These are phyloP conservation scores for Phalloptychus januarius DNA, from an alignment of 2,797 vertebrate genomes.

Conservation along the genomic window DNA sequence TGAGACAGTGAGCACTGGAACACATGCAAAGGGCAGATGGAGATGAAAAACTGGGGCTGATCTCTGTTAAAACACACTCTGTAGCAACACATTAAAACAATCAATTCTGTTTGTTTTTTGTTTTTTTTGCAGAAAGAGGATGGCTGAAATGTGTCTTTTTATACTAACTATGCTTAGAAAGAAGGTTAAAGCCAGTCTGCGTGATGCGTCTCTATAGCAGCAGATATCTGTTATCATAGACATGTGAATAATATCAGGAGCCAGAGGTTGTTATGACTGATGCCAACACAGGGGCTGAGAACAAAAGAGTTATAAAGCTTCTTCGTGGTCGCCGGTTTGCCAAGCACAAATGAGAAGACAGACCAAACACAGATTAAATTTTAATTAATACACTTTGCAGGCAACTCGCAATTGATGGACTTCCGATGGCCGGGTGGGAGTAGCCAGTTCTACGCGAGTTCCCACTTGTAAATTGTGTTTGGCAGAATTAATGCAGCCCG, in stretches of 20 bases:
- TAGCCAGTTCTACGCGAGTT: slow-evolving; percentile 1
- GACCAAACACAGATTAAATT: slow-evolving; percentile 23
- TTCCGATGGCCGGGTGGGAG: slow-evolving; percentile 1
- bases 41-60: neutral
- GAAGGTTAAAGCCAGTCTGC: slow-evolving; percentile 4
- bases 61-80: slow-evolving; percentile 21
- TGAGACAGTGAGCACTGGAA: neutral
- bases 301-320: slow-evolving; percentile 43
- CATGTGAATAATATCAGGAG: slow-evolving; percentile 32
- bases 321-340: slow-evolving; percentile 1
- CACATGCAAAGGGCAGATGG: neutral
- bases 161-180: slow-evolving; percentile 43
- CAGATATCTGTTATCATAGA: slow-evolving; percentile 38
- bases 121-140: slow-evolving; percentile 30
- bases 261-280: slow-evolving; percentile 31
- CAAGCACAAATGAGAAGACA: slow-evolving; percentile 28
- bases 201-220: slow-evolving; percentile 26
- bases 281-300: slow-evolving; percentile 26
- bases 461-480: slow-evolving; percentile 22
- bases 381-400: slow-evolving; percentile 36
- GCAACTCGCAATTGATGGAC: slow-evolving; percentile 22
- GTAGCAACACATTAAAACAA: slow-evolving; percentile 29
- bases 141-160: slow-evolving; percentile 33
- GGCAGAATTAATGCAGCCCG: slow-evolving; percentile 11
- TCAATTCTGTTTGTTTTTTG: slow-evolving; percentile 31